Conservation (phyloP, 2,888 invertebrate genomes). For the Hypolimnas misippus region DNA sequence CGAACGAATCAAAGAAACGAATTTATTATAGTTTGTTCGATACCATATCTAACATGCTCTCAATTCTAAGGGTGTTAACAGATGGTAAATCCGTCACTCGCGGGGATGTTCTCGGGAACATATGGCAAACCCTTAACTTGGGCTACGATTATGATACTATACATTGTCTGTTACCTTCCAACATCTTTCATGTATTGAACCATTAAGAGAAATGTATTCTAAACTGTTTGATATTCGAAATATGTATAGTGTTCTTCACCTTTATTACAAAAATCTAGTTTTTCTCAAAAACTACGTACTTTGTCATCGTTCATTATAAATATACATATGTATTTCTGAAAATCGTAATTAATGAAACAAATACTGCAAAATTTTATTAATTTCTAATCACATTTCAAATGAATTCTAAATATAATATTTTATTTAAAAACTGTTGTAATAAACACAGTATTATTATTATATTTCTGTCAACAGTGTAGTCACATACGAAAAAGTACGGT, state of each 20-base stretch:
- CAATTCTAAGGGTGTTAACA: constrained; percentile 26
- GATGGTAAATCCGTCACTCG: constrained; percentile 43
- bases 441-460: not conserved
- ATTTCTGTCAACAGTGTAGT: too few species aligned
- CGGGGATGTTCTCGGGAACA: constrained; percentile 45
- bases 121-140: constrained; percentile 41
- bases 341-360: too few species aligned
- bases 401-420: not conserved
- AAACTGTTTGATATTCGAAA: constrained; percentile 28
- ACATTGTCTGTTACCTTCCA: constrained; percentile 39
- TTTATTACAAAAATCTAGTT: too few species aligned
- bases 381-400: not conserved
- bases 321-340: too few species aligned
- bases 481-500: too few species aligned
- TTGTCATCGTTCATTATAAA: too few species aligned
- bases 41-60: constrained; percentile 13
- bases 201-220: constrained; percentile 29
- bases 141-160: constrained; percentile 24
- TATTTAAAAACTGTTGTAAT: too few species aligned
- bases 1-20: too few species aligned
- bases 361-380: not conserved
- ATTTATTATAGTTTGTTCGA: not conserved
- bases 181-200: constrained; percentile 16
- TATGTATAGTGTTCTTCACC: too few species aligned
- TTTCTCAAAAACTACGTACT: too few species aligned